Base-by-base conservation (phyloP, 2,113 vertebrate species). In the Paramisgurnus dabryanus region DNA sequence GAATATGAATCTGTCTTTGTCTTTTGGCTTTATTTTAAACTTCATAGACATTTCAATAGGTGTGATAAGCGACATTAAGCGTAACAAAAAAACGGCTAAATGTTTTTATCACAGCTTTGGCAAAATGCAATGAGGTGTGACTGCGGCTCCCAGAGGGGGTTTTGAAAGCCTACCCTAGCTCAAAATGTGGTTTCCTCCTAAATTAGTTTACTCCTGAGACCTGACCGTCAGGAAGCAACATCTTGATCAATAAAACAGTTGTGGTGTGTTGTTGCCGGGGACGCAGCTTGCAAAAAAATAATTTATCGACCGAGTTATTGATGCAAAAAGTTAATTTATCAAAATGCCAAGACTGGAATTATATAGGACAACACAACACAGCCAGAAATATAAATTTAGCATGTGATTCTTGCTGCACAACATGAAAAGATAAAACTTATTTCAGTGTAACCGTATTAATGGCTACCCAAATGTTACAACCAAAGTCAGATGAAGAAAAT, bases 1-100 rank as follows among this genome's bases (percentile, higher is more conserved):
- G 93, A 92, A 93, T 95, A 95, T 88, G 91, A 89, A 27, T 72
- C 58, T 0, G 12, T 41, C 6, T 67, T 78, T 75, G 22, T 85
- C 6, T 18, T 67, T 64, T 67, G 22, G 22, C 22, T 22, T 22
- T 22, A 22, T 34, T 34, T 34, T 34, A 34, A 34, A 34, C 27
- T 34, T 22, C 22, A 1, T 22, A 22, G 22, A 22, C 22, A 22
- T 22, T 2, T 53, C 50, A 53, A 13, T 15, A 53, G 12, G 1
- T 53, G 50, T 13, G 50, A 15, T 53, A 12, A 53, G 43, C 8
- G 43, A 7, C 8, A 7, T 45, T 45, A 5, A 45, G 43, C 8
- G 1, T 7, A 8, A 45, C 5, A 45, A 22, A 45, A 45, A 4
- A 53, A 10, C 2, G 15, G 12, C 15, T 15, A 34, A 57, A n/a